Base-by-base conservation (phyloP, 2,113 vertebrate species). In the Scomber japonicus region DNA sequence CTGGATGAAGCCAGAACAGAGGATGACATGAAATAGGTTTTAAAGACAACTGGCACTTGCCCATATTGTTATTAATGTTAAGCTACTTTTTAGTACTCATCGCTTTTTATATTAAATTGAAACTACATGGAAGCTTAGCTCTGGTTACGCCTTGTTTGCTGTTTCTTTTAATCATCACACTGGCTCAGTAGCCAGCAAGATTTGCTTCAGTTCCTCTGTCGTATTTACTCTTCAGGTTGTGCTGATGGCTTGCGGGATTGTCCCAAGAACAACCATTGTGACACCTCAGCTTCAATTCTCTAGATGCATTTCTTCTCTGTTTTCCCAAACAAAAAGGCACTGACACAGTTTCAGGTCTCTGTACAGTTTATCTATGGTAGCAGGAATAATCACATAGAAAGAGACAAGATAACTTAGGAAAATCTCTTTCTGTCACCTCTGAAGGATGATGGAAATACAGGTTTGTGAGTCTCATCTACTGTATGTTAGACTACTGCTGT, bases 341-440 rank as follows among this genome's bases (percentile, higher is more conserved):
- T 3, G 74, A 70, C 64, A 73, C 76, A 35, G 53, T 73, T 79
- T 55, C 53, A 62, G 30, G 54, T 48, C 80, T 70, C 51, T 19
- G 64, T 66, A 35, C 67, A 44, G 60, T 82, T 56, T 84, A 80
- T 78, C 78, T 68, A 74, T 35, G 70, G 79, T 51, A 50, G 55
- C 64, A 63, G 56, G 40, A 76, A 64, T 57, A 77, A 62, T 77
- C 24, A 21, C 61, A 55, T 62, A 66, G 70, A 60, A 72, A 31
- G 24, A 80, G 68, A 56, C 82, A 66, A 51, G 55, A 21, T 15
- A 27, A 46, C 35, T 54, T 30, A n/a, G 24, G 40, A 74, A 60
- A 50, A 57, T 24, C 55, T 40, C 24, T 31, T 40, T 75, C 35
- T 11, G 53, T 64, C 67, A 72, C 80, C 50, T 46, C 56, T 51